Conservation (phyloP, 2,113 vertebrate species). For the Ptychochromis oligacanthus region DNA sequence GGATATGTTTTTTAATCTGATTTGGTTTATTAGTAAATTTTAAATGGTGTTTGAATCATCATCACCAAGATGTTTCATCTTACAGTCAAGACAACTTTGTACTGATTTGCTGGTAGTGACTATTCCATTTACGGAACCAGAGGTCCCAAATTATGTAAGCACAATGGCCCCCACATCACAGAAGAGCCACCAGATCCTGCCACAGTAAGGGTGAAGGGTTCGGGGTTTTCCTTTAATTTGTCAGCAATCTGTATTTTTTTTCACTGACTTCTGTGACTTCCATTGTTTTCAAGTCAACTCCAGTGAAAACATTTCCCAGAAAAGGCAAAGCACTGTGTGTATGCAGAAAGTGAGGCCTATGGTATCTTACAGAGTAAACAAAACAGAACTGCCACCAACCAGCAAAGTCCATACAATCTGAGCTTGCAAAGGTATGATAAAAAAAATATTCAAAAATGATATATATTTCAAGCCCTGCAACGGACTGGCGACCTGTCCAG, state of each 20-base stretch:
- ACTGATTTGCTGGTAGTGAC: too few species aligned
- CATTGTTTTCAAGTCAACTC: neutral
- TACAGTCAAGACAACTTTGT: too few species aligned
- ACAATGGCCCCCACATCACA: neutral
- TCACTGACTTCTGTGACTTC: neutral
- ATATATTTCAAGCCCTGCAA: neutral
- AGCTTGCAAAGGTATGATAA: neutral
- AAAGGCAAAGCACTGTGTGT: neutral
- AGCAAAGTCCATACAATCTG: neutral
- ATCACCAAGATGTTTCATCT: too few species aligned
- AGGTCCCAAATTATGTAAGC: too few species aligned
- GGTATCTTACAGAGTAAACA: neutral
- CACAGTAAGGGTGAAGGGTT: neutral
- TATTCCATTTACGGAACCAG: too few species aligned
- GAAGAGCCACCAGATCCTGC: too few species aligned
- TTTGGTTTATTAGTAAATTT: too few species aligned
- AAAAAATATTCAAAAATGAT: neutral
- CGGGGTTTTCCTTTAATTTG: neutral
- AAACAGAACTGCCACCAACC: neutral
- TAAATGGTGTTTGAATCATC: too few species aligned
- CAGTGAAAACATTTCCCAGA: too few species aligned
- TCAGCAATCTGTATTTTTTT: neutral
- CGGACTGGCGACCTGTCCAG: too few species aligned
- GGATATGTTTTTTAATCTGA: too few species aligned
- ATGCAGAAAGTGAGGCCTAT: neutral